Evolutionary conservation across 2,113 vertebrate species (phyloP), one percentile per base, ranked within the genome.

Genomic region (Shinisaurus crocodilurus): DNA sequence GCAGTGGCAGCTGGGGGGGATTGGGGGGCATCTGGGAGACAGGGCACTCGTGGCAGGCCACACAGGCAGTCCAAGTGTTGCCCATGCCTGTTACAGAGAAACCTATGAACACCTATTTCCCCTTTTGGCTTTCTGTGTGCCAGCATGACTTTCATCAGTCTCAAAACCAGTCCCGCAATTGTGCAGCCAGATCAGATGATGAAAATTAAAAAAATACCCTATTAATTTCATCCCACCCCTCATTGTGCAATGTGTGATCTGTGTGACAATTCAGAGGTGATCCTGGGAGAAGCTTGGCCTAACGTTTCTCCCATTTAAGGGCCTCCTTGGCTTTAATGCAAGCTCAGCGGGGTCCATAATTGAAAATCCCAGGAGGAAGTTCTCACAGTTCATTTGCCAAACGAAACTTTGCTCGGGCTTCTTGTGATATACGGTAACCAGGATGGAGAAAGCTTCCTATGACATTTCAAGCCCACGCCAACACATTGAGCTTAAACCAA

Each of bases 401-500:
- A 79, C 89, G 8, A 23, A 0, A 92, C 89, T 93, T 91, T 32
- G 89, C 90, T 90, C 89, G 87, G 93, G 86, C 80, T 90, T 92
- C 88, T 69, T 0, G 2, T 48, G 8, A 43, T 40, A n/a, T n/a
- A n/a, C n/a, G n/a, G 72, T 18, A 88, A 43, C 88, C 92, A 94
- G 93, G 94, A 96, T 94, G 90, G 91, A 95, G 92, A 95, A 95
- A 91, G 85, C 92, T 92, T 92, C 83, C 86, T 90, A 89, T 77
- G 88, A 95, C 91, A 94, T 95, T 94, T 95, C 87, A 90, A 91
- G 70, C 88, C 95, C 94, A 96, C 94, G 93, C 89, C 88, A 90
- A 91, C 91, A 95, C 90, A 82, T 83, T 94, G 92, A 89, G 82
- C 83, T 72, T 88, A 86, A 93, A 89, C 92, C 89, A 91, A 92